These are phyloP conservation scores for Malurus alboscapulatus DNA, from an alignment of 2,113 vertebrate genomes.

Conservation along the genomic window DNA sequence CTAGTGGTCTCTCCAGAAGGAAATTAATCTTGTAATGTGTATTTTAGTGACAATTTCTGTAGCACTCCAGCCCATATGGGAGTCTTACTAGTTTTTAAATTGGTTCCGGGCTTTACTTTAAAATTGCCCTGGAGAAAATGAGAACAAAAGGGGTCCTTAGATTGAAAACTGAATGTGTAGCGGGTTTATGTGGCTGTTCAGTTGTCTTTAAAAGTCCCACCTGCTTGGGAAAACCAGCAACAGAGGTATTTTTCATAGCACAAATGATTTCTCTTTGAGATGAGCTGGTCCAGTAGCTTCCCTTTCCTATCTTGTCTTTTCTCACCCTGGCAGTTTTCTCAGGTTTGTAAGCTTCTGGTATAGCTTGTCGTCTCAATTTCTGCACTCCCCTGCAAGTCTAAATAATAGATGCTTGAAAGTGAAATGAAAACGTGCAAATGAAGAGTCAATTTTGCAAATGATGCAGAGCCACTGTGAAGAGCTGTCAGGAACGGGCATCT, in stretches of 20 bases:
- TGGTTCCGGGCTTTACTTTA: neutral
- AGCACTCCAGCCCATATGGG: rapidly evolving
- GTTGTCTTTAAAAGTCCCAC: neutral
- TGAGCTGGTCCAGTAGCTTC: neutral
- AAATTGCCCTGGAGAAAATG: neutral
- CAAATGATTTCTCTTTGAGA: neutral
- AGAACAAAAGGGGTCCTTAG: neutral
- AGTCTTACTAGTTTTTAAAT: neutral
- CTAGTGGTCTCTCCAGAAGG: neutral
- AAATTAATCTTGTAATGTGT: neutral
- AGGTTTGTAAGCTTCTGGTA: neutral
- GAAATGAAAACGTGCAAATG: neutral
- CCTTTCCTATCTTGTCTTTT: neutral
- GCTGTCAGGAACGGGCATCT: neutral
- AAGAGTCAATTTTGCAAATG: conserved; percentile 8
- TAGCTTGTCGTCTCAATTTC: neutral
- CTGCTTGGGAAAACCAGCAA: neutral
- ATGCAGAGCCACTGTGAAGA: neutral
- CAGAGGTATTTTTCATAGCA: neutral
- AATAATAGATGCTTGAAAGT: conserved; percentile 61
- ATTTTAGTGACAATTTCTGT: neutral
- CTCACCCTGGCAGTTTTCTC: neutral
- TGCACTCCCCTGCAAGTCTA: neutral
- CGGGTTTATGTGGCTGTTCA: neutral
- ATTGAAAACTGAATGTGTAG: neutral